Evolutionary conservation across 2,888 invertebrate genomes (phyloP).

Genomic region (Stenotaenia linearis): DNA sequence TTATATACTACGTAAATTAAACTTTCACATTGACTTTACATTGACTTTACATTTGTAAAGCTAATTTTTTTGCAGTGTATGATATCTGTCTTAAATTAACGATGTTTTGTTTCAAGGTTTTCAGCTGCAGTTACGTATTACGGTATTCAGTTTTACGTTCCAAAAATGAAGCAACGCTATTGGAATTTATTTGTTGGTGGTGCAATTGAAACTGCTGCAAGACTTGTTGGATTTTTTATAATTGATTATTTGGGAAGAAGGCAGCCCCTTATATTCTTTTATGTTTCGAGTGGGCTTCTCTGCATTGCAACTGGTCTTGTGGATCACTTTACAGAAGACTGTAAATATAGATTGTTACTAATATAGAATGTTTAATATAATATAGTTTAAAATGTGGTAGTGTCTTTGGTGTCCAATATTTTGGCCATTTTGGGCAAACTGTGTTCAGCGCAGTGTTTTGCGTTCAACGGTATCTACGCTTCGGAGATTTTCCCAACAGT

Average conservation of each 20-base stretch:
- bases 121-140: conserved; percentile 50
- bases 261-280: conserved; percentile 48
- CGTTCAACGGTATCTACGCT: conserved; percentile 47
- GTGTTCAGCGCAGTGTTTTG: conserved; percentile 50
- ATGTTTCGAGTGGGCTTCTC: conserved; percentile 47
- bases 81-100: too few species aligned
- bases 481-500: conserved; percentile 46
- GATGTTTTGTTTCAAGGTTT: conserved; percentile 45
- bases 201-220: conserved; percentile 50
- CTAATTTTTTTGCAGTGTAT: neutral
- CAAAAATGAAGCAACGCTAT: conserved; percentile 47
- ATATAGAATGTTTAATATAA: too few species aligned
- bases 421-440: conserved; percentile 47
- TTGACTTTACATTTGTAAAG: too few species aligned
- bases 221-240: conserved; percentile 39
- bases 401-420: neutral
- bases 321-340: neutral
- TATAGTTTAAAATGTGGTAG: too few species aligned
- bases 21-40: too few species aligned
- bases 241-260: conserved; percentile 47
- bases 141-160: conserved; percentile 48
- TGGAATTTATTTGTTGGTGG: conserved; percentile 52
- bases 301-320: conserved; percentile 43
- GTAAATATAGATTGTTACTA: too few species aligned
- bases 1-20: too few species aligned